These are phyloP conservation scores for Lasioglossum oenotherae DNA, from an alignment of 2,888 invertebrate species.

Conservation along the genomic window DNA sequence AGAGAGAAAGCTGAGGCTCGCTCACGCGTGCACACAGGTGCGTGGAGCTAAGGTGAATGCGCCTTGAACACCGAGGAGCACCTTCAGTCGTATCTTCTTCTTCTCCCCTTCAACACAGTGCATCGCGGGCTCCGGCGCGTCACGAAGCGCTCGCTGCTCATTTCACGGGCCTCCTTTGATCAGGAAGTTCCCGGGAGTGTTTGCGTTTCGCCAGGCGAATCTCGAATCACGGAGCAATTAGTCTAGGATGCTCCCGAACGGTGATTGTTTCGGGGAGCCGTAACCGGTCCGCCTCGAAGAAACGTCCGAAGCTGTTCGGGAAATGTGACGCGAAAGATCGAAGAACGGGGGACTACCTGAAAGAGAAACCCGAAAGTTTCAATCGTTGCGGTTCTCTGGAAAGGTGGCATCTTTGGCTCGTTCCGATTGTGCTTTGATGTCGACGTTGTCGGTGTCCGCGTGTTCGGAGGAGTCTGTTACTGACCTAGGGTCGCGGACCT, in stretches of 20 bases:
- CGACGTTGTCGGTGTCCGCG: conserved; percentile 9
- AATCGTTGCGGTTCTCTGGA: not conserved
- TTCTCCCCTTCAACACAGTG: conserved; percentile 71
- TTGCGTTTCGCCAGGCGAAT: not conserved
- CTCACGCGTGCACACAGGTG: conserved; percentile 70
- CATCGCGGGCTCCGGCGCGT: conserved; percentile 56
- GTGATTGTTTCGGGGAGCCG: conserved; percentile 24
- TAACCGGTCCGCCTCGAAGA: not conserved
- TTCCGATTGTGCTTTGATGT: conserved; percentile 12
- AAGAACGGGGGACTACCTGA: not conserved
- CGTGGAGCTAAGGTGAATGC: conserved; percentile 76
- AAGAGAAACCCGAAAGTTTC: not conserved
- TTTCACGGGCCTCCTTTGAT: conserved; percentile 34
- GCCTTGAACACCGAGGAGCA: conserved; percentile 68
- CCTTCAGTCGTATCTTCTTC: conserved; percentile 75
- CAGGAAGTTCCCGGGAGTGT: not conserved
- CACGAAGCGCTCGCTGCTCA: conserved; percentile 36
- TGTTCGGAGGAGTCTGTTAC: conserved; percentile 33
- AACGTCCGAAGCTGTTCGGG: not conserved
- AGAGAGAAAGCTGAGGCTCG: conserved; percentile 44
- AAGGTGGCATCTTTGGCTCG: conserved; percentile 17
- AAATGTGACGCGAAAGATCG: not conserved
- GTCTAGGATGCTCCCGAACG: conserved; percentile 8
- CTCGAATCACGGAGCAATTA: not conserved
- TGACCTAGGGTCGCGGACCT: conserved; percentile 61